phyloP scores from a whole-genome alignment of 2,797 vertebrate species.

The Emys orbicularis region DNA sequence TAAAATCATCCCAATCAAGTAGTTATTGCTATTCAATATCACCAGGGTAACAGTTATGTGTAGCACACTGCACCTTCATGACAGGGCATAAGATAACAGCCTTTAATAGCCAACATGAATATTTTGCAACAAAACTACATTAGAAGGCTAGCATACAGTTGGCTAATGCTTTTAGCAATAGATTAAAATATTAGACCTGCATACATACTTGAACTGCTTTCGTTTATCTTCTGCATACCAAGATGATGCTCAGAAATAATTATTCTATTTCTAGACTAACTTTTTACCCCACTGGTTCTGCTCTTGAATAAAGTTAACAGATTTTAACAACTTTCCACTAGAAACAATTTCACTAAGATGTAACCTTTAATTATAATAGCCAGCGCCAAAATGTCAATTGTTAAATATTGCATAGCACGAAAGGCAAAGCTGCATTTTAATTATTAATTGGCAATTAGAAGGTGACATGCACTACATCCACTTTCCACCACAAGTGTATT shows the following conservation, averaged over 20 bases:
- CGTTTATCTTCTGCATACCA: conserved; percentile 61
- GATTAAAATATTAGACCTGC: conserved; percentile 73
- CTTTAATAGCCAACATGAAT: too few relatives aligned
- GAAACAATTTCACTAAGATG: conserved; percentile 44
- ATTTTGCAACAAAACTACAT: conserved; percentile 69
- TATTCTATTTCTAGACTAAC: background rate
- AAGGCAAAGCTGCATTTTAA: conserved; percentile 37
- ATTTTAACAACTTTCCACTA: conserved; percentile 5
- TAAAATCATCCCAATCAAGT: background rate
- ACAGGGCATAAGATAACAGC: background rate
- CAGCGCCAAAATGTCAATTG: conserved; percentile 69
- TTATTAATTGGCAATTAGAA: conserved; percentile 32
- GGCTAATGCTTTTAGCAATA: conserved; percentile 67
- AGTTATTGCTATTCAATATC: background rate
- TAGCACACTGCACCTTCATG: background rate
- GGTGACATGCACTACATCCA: background rate
- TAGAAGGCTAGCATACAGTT: conserved; percentile 67
- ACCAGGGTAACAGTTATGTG: background rate
- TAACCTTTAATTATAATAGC: conserved; percentile 27
- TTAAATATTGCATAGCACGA: conserved; percentile 58
- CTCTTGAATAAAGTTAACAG: background rate
- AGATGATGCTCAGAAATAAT: conserved; percentile 72
- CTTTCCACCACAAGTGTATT: background rate
- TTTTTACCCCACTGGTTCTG: conserved; percentile 17
- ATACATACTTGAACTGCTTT: conserved; percentile 66